Conservation (phyloP, 2,888 invertebrate genomes). For the Calliopum simillimum region DNA sequence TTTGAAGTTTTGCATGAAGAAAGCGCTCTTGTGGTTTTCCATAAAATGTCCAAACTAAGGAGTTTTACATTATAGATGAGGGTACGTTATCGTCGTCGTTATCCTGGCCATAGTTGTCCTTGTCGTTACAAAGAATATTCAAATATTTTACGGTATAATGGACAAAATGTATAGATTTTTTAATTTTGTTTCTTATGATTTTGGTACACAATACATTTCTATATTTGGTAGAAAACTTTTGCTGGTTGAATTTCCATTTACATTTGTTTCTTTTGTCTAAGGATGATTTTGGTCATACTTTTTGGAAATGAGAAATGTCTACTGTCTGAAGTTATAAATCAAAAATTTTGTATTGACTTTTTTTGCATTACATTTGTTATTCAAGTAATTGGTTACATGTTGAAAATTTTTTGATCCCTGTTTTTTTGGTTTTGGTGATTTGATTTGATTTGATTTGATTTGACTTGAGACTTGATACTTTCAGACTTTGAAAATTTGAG, state of each 20-base stretch:
- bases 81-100: conserved; percentile 16
- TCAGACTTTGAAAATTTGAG: too few relatives aligned
- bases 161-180: conserved; percentile 49
- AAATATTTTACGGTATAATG: conserved; percentile 55
- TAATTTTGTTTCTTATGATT: conserved; percentile 46
- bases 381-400: too few relatives aligned
- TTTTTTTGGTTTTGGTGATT: too few relatives aligned
- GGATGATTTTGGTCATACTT: not conserved
- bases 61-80: conserved; percentile 34
- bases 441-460: too few relatives aligned
- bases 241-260: conserved; percentile 33
- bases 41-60: conserved; percentile 41
- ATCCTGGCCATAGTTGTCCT: conserved; percentile 9
- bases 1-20: conserved; percentile 42
- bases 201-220: not conserved
- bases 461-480: too few relatives aligned
- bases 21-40: conserved; percentile 43
- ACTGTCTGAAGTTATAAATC: conserved; percentile 36
- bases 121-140: conserved; percentile 41
- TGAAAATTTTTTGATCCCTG: too few relatives aligned
- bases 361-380: not conserved
- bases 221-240: conserved; percentile 23
- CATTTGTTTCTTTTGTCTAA: conserved; percentile 36
- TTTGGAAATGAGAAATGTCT: conserved; percentile 5
- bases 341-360: conserved; percentile 25